A percentile compares a stretch with the other conserved stretches of the same genome.
These are phyloP conservation scores for Formica aserva DNA, from an alignment of 2,888 invertebrate genomes.

Conservation along the genomic window DNA sequence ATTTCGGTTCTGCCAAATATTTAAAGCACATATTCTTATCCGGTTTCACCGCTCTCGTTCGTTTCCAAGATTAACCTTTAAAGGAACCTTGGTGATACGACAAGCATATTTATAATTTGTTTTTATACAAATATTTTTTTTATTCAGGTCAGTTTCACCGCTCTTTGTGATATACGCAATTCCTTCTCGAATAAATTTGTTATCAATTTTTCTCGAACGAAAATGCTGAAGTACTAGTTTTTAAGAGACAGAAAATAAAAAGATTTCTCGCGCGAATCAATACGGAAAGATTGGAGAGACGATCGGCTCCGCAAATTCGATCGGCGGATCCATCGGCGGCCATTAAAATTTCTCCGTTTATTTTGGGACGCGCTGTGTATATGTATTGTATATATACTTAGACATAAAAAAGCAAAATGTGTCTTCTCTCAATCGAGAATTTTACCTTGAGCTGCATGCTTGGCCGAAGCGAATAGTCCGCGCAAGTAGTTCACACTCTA, in stretches of 20 bases:
- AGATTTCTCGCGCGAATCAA: background rate
- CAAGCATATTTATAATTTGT: background rate
- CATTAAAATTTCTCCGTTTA: conserved; percentile 2
- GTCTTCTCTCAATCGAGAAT: background rate
- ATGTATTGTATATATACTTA: background rate
- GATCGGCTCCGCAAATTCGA: too few species aligned
- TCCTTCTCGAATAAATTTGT: background rate
- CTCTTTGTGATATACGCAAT: background rate
- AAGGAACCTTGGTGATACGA: background rate
- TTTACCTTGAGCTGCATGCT: conserved; percentile 45
- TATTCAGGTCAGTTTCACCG: background rate
- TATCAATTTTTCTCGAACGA: background rate
- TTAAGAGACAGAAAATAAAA: background rate
- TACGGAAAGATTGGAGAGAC: too few species aligned
- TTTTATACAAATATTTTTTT: background rate
- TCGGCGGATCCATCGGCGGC: background rate
- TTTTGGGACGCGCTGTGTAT: background rate
- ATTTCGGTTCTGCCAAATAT: background rate
- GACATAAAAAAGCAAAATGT: conserved; percentile 5
- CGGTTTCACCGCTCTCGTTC: background rate
- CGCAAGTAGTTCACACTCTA: background rate
- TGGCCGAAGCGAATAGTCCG: background rate
- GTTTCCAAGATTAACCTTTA: conserved; percentile 17
- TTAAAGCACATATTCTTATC: background rate
- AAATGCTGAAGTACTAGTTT: background rate